These are phyloP conservation scores for Amphibalanus amphitrite DNA, from an alignment of 1,140 invertebrate genomes.

Conservation along the genomic window DNA sequence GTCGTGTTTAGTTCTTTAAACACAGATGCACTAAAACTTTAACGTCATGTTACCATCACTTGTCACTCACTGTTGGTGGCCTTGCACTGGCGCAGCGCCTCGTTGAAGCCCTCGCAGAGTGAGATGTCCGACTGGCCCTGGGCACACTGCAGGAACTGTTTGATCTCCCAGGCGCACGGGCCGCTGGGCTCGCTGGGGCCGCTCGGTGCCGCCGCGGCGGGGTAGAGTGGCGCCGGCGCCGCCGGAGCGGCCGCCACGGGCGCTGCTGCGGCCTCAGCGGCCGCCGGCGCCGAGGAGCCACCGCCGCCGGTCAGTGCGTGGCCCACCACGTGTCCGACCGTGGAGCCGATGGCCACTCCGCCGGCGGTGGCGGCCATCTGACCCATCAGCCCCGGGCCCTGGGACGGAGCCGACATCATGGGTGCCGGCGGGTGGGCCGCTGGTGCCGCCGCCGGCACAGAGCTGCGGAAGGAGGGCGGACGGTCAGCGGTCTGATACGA, in stretches of 20 bases:
- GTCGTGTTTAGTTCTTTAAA: too few species aligned
- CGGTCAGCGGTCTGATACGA: not conserved
- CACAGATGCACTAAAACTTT: too few species aligned
- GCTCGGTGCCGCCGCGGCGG: constrained; percentile 24
- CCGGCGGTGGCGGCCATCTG: constrained; percentile 26
- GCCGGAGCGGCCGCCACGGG: constrained; percentile 24
- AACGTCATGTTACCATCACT: too few species aligned
- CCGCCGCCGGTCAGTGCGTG: constrained; percentile 64
- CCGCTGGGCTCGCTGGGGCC: constrained; percentile 34
- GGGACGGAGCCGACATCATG: constrained; percentile 17
- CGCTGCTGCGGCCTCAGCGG: constrained; percentile 23
- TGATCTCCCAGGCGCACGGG: constrained; percentile 71
- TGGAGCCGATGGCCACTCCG: constrained; percentile 26
- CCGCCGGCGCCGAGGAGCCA: constrained; percentile 35
- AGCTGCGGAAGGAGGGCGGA: not conserved
- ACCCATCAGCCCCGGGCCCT: constrained; percentile 22
- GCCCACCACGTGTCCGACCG: constrained; percentile 58
- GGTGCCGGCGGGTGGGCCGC: constrained; percentile 11
- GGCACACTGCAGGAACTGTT: constrained; percentile 75
- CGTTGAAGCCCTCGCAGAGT: constrained; percentile 82
- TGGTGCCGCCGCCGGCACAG: constrained; percentile 9
- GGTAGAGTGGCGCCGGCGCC: constrained; percentile 26
- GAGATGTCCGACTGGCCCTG: constrained; percentile 62
- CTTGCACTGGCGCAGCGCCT: constrained; percentile 71
- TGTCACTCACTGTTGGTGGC: not conserved